A percentile compares a stretch with the other conserved stretches of the same genome.
These are phyloP conservation scores for Lasioglossum pauxillum DNA, from an alignment of 2,888 invertebrate genomes.

Conservation along the genomic window DNA sequence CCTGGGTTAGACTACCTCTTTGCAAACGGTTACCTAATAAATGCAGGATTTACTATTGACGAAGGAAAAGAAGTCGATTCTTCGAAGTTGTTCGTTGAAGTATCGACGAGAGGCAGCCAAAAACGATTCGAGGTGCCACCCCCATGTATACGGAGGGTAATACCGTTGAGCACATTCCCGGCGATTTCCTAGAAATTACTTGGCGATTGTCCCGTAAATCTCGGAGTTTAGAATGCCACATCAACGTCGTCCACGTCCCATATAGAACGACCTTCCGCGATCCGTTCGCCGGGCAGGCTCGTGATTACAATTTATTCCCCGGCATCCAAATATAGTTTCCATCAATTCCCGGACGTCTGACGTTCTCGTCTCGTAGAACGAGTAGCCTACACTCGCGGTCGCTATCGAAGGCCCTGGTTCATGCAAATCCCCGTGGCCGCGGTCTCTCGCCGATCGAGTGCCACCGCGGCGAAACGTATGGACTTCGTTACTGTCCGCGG, in stretches of 20 bases:
- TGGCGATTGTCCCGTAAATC: conserved; percentile 31
- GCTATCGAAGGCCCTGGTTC: conserved; percentile 19
- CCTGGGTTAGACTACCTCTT: too few relatives aligned
- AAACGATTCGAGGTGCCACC: neutral
- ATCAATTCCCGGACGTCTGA: conserved; percentile 45
- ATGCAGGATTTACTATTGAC: too few relatives aligned
- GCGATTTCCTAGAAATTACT: conserved; percentile 30
- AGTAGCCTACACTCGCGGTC: conserved; percentile 1
- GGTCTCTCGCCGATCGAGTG: conserved; percentile 10
- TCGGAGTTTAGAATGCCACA: conserved; percentile 32
- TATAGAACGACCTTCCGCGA: conserved; percentile 47
- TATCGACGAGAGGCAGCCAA: neutral
- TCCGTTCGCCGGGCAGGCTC: conserved; percentile 21
- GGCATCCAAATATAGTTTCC: conserved; percentile 56
- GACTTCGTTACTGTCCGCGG: conserved; percentile 63
- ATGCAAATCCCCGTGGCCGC: conserved; percentile 52
- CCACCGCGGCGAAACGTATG: conserved; percentile 55
- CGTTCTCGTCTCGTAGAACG: conserved; percentile 19
- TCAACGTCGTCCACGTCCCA: conserved; percentile 45
- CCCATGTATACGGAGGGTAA: neutral
- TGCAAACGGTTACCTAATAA: too few relatives aligned
- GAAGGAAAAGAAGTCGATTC: neutral
- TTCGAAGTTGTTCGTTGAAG: neutral
- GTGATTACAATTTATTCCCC: conserved; percentile 59
- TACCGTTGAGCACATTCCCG: neutral